Evolutionary conservation across 2,797 vertebrate species (phyloP), one percentile per base, ranked within the genome.

Genomic region (Sebastes cheni): DNA sequence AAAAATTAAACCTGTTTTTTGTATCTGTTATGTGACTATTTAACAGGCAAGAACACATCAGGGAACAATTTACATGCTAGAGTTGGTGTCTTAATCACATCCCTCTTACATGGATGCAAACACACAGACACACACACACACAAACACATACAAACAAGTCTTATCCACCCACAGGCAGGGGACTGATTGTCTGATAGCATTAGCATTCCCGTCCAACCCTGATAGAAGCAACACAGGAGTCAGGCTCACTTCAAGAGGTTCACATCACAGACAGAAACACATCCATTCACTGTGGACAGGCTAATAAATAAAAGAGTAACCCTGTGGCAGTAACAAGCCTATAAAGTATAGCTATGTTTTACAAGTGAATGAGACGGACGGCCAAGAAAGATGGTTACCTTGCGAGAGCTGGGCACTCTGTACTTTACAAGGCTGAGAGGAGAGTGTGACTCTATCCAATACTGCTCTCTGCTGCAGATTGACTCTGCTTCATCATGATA

Each of bases 221-320:
- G 85, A 87, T 84, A 84, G 90, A 88, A 86, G 90, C 90, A 93
- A 92, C 89, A 79, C 87, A 91, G 89, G 89, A 94, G 92, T 94
- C 90, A 93, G 86, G 84, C 88, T 93, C 86, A 90, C 92, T 94
- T 93, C 83, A 89, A 94, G 89, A 92, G 89, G 86, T 88, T 91
- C 89, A 93, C 88, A 89, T 93, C 79, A 86, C 88, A 89, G 85
- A 91, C 86, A 92, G 92, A 94, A 93, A 88, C 89, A 82, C 86
- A 93, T 94, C 92, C 91, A 93, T 91, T 92, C 88, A 88, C 85
- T 36, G 55, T 72, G 86, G 91, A 92, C 91, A 91, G 93, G 83
- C 91, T 89, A 93, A 95, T 95, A 94, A 95, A 96, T 95, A 96
- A 95, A 92, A 93, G 85, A 93, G 91, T 87, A 94, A 93, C 93